Base-by-base conservation (phyloP, 2,797 vertebrate genomes). In the Knipowitschia caucasica region DNA sequence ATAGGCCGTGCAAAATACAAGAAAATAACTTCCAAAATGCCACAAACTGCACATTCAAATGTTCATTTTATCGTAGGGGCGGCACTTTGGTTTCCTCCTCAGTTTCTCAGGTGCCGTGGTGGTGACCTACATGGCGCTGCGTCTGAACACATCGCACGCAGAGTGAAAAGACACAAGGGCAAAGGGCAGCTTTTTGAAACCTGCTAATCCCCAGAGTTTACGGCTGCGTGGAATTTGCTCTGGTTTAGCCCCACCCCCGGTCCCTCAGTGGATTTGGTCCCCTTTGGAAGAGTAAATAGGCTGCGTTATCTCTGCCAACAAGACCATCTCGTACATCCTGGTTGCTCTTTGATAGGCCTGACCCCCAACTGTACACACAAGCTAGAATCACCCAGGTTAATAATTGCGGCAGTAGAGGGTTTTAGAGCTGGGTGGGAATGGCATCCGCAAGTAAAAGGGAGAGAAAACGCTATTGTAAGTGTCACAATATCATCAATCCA, bases 251-350 rank as follows among this genome's bases (percentile, higher is more conserved):
- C 57, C 39, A n/a, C n/a, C n/a, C n/a, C n/a, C n/a, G n/a, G n/a
- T n/a, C n/a, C n/a, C n/a, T 54, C 51, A 70, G 62, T 76, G 71
- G 73, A 70, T 76, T 80, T 51, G 61, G 50, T 65, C 59, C 56
- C 64, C 44, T 72, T 73, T 62, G 72, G 76, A 77, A 81, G 84
- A 78, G 73, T 71, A 80, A 83, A 86, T 69, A 80, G 64, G 53
- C 57, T 47, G 60, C 57, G 77, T 85, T 87, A 84, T 87, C 79
- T 7, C 73, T 52, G 68, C 57, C 54, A 62, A 56, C 80, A 79
- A 56, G 40, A 65, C 70, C 38, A 42, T 53, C 59, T 63, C 62
- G 27, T 25, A 71, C 79, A 85, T 85, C 85, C 85, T 85, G 77
- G 27, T 76, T 47, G 77, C 52, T 69, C 43, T 69, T 57, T 29